phyloP scores from a whole-genome alignment of 2,113 vertebrate genomes.

The Formicarius rufipectus region DNA sequence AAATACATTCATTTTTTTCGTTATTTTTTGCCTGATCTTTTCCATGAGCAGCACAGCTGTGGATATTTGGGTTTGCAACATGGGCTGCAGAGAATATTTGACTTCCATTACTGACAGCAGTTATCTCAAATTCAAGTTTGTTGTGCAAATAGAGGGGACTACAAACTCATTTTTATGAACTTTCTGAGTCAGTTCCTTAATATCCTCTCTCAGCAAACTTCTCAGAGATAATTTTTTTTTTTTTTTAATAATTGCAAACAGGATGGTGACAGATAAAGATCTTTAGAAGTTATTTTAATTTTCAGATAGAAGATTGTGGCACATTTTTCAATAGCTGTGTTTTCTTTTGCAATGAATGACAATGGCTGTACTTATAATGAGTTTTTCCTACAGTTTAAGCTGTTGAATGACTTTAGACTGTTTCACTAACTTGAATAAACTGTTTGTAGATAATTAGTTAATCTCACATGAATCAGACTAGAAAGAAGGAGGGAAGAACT shows the following conservation, averaged over 20 bases:
- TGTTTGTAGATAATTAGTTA: background rate
- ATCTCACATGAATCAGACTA: background rate
- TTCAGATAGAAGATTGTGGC: background rate
- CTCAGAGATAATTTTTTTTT: background rate
- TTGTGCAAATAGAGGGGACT: background rate
- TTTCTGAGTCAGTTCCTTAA: background rate
- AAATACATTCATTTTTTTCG: background rate
- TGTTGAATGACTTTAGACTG: background rate
- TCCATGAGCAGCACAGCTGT: fast-evolving
- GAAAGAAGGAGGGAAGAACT: background rate
- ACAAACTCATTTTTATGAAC: background rate
- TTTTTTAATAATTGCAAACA: background rate
- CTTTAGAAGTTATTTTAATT: background rate
- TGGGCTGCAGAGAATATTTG: background rate
- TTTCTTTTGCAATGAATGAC: background rate
- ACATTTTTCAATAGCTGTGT: background rate
- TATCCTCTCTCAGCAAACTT: background rate
- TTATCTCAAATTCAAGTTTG: background rate
- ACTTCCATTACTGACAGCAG: background rate
- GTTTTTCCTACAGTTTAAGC: background rate
- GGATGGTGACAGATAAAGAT: background rate
- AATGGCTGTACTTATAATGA: background rate
- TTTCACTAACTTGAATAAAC: background rate
- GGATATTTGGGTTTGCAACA: background rate
- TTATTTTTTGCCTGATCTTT: background rate